Base-by-base conservation (phyloP, 1,140 invertebrate genomes). In the Tetramorium parvispinum region DNA sequence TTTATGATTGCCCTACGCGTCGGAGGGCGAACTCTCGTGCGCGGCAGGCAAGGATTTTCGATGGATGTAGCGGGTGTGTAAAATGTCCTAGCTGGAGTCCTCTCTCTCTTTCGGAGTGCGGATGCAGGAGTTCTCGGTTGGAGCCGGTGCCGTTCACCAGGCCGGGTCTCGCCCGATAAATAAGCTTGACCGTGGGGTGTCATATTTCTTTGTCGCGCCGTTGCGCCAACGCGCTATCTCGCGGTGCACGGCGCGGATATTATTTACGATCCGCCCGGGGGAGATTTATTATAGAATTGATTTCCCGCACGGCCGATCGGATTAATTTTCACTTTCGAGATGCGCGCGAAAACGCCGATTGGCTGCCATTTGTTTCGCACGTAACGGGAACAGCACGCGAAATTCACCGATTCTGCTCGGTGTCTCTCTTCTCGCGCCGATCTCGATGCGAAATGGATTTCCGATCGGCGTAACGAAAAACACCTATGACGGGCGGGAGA, bases 141-240 rank as follows among this genome's bases (percentile, higher is more conserved):
- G 68, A 46, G n/a, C n/a, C 24, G 57, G 43, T 27, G 40, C 63
- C 77, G 53, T 57, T 57, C 66, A 32, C 32, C 3, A 71, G 73
- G 40, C 51, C 57, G 83, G 73, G 40, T 77, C 88, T 91, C 85
- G 66, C 66, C 87, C 87, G 85, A 91, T 92, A 92, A 91, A 92
- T 92, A 91, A 91, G 85, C 89, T 89, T 85, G 89, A 89, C 86
- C 82, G 81, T 76, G 83, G 40, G 78, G 81, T 65, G 87, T 91
- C 92, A 90, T 92, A 92, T 92, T 92, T 92, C 92, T 92, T 91
- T 82, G 89, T 87, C 86, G 87, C 57, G 53, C 32, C 85, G 37
- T 61, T 68, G 27, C 57, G 85, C 71, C 61, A 57, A 49, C 65
- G 65, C 86, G 76, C 79, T 78, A 73, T 88, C 75, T 65, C 57